phyloP scores from a whole-genome alignment of 1,140 invertebrate species.

The Ladona fulva region DNA sequence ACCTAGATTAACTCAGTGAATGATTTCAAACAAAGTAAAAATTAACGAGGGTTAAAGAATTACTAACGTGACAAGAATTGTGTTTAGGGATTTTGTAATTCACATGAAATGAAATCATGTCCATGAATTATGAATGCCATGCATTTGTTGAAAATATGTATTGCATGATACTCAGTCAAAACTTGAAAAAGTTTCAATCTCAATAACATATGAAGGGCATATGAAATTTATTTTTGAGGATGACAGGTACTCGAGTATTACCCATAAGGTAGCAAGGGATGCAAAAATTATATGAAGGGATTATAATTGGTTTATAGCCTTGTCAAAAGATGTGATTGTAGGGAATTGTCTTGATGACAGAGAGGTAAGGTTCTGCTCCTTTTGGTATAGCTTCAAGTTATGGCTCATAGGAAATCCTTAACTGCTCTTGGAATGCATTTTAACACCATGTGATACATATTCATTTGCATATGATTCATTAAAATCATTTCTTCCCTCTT shows the following conservation, averaged over 20 bases:
- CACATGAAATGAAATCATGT: neutral
- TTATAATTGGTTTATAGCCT: neutral
- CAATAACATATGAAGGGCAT: neutral
- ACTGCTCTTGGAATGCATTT: neutral
- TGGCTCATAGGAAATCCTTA: neutral
- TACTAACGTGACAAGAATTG: neutral
- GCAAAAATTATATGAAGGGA: neutral
- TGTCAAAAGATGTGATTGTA: neutral
- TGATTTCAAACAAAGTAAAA: neutral
- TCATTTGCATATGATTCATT: neutral
- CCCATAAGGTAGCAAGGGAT: neutral
- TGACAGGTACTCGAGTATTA: neutral
- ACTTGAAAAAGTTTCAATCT: neutral
- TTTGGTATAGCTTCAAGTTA: neutral
- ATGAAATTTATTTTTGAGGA: neutral
- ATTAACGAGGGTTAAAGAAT: neutral
- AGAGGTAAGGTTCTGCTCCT: neutral
- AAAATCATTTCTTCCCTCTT: neutral
- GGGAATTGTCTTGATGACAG: neutral
- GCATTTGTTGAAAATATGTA: slow-evolving; percentile 10
- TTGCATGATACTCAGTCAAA: neutral
- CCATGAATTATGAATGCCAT: neutral
- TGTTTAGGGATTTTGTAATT: slow-evolving; percentile 3
- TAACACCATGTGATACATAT: neutral
- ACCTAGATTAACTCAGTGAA: neutral